Conservation (phyloP, 2,888 invertebrate species). For the Zygaena filipendulae region DNA sequence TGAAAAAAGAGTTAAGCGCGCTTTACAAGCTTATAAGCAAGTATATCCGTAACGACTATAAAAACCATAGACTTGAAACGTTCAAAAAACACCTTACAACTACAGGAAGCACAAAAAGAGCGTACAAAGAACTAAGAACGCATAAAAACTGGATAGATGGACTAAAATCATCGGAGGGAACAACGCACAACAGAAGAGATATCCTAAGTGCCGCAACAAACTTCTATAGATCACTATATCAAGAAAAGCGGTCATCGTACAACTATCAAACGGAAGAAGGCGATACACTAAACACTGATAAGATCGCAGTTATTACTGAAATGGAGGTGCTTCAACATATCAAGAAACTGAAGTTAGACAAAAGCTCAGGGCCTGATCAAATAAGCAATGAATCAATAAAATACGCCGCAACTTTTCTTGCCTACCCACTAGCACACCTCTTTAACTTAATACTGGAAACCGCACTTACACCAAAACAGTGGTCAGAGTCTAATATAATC, state of each 20-base stretch:
- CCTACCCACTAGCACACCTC: slow-evolving; percentile 3
- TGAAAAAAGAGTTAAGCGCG: slow-evolving; percentile 6
- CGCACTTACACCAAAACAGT: slow-evolving; percentile 9
- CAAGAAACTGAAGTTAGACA: slow-evolving; percentile 7
- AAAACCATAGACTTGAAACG: slow-evolving; percentile 7
- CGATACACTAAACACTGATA: slow-evolving; percentile 7
- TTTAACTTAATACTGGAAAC: slow-evolving; percentile 10
- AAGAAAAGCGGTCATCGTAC: too few species aligned
- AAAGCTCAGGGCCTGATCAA: slow-evolving; percentile 2
- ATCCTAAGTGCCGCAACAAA: slow-evolving; percentile 6
- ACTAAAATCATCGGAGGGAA: slow-evolving; percentile 3
- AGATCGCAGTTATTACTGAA: too few species aligned
- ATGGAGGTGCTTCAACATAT: slow-evolving; percentile 10
- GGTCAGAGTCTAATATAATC: slow-evolving; percentile 12
- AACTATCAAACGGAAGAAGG: slow-evolving; percentile 4
- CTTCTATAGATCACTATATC: slow-evolving; percentile 11
- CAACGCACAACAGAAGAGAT: slow-evolving; percentile 8
- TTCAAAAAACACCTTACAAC: slow-evolving; percentile 9
- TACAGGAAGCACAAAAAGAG: slow-evolving; percentile 9
- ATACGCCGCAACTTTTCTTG: not conserved
- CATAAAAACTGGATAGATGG: slow-evolving; percentile 11
- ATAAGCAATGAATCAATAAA: slow-evolving; percentile 4
- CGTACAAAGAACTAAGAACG: slow-evolving; percentile 11
- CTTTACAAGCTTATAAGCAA: slow-evolving; percentile 7
- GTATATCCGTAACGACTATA: slow-evolving; percentile 7